Percentiles rank a stretch among this genome's conserved stretches.
Conservation (phyloP, 2,113 vertebrate genomes). For the Nipponia nippon region DNA sequence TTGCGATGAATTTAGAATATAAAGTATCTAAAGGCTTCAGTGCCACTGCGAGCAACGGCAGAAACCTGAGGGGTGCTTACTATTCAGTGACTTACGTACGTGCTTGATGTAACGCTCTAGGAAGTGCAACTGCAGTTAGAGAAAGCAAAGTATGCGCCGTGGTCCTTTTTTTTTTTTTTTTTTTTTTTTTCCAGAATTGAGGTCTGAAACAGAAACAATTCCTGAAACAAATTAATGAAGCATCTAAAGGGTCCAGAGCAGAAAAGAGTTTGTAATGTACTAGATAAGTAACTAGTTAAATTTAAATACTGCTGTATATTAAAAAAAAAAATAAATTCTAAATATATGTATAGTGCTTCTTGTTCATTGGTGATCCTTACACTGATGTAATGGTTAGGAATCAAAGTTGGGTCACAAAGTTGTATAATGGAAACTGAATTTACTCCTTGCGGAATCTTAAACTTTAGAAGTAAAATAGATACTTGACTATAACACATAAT, state of each 20-base stretch:
- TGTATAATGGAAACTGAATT: background rate
- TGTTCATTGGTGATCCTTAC: background rate
- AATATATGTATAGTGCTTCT: fast-evolving
- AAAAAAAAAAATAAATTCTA: background rate
- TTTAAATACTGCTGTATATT: background rate
- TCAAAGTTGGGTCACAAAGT: background rate
- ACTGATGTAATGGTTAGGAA: background rate
- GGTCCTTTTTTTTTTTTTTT: background rate
- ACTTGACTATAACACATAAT: background rate
- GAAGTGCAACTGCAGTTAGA: background rate
- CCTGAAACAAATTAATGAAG: background rate
- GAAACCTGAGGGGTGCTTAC: background rate
- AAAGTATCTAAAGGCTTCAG: background rate
- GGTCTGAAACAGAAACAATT: background rate
- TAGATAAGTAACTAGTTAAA: background rate
- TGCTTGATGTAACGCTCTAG: background rate
- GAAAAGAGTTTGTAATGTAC: background rate
- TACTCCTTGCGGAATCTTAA: background rate
- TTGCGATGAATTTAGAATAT: background rate
- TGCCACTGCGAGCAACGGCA: background rate
- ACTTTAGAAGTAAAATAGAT: background rate
- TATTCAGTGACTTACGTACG: background rate
- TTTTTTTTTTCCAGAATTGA: background rate
- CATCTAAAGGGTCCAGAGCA: background rate
- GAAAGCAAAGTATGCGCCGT: background rate